These are phyloP conservation scores for Heliothis peltigera DNA, from an alignment of 2,888 invertebrate genomes.

Conservation along the genomic window DNA sequence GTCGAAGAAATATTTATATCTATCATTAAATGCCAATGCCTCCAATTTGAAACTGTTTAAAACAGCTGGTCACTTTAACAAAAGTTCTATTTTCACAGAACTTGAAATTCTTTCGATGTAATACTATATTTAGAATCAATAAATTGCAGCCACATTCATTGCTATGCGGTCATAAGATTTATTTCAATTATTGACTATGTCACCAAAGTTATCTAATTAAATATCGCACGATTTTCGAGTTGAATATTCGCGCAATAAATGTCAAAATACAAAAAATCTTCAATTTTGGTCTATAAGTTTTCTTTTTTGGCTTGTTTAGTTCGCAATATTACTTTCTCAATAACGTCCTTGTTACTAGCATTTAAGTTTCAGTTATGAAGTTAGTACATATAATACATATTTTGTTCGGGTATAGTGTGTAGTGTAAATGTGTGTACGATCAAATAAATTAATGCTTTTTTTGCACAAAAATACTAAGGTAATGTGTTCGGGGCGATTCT, in stretches of 20 bases:
- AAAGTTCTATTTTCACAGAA: slow-evolving; percentile 32
- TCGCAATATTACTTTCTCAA: neutral
- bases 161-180: neutral
- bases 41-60: slow-evolving; percentile 7
- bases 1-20: slow-evolving; percentile 1
- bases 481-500: slow-evolving; percentile 36
- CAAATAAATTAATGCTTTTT: slow-evolving; percentile 9
- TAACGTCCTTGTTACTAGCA: slow-evolving; percentile 4
- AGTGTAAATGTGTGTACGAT: slow-evolving; percentile 68
- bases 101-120: slow-evolving; percentile 29
- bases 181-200: neutral
- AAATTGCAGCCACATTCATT: slow-evolving; percentile 1
- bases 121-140: slow-evolving; percentile 42
- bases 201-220: neutral
- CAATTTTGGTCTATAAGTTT: slow-evolving; percentile 5
- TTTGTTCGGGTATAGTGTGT: slow-evolving; percentile 66
- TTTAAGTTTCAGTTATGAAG: neutral
- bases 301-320: slow-evolving; percentile 25
- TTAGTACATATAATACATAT: slow-evolving; percentile 5
- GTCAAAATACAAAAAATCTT: neutral
- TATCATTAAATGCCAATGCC: slow-evolving; percentile 1
- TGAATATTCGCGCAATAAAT: slow-evolving; percentile 4
- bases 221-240: neutral
- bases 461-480: slow-evolving; percentile 15
- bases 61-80: slow-evolving; percentile 8